Evolutionary conservation across 2,888 invertebrate species (phyloP), one percentile per base, ranked within the genome.

Genomic region (Bedellia somnulentella): DNA sequence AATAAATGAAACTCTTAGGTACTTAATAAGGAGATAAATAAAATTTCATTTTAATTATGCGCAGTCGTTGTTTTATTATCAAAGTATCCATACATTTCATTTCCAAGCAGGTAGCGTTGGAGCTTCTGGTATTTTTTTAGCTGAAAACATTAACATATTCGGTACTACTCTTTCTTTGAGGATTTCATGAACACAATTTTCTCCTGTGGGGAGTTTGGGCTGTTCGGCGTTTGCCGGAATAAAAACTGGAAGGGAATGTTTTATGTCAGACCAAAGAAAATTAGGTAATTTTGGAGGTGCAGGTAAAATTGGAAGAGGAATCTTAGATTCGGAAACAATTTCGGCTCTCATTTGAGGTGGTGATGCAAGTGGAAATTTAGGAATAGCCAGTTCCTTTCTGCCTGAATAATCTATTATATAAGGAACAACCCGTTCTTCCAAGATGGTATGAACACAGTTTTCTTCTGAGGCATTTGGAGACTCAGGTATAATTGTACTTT

Each of bases 1-100:
- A n/a, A n/a, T 35, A 45, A 37, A 28, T 33, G 46, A 15, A 45
- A 51, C 36, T 24, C 2, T 10, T 24, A 6, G n/a, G 6, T 6
- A 11, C 6, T 6, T 24, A 21, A 21, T 21, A 3, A 2, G 21
- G 3, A 21, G 10, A 3, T 2, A 21, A 21, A 21, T 21, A n/a
- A 21, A 21, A 21, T 10, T n/a, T n/a, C n/a, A n/a, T n/a, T n/a
- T n/a, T n/a, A 21, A 10, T 21, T 21, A n/a, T 3, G 2, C 21
- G 8, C 8, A 21, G 2, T 21, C 10, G 21, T 21, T 10, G 2
- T 21, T 21, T 21, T n/a, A n/a, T 21, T 3, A n/a, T 3, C 21
- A 3, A 3, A n/a, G 10, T n/a, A 21, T 21, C 10, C 21, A 3
- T 21, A n/a, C 21, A n/a, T 21, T 10, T 8, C 9, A n/a, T 21